Percentiles rank a stretch among this genome's conserved stretches.
phyloP scores from a whole-genome alignment of 2,797 vertebrate species.

The Meriones psammophilus region DNA sequence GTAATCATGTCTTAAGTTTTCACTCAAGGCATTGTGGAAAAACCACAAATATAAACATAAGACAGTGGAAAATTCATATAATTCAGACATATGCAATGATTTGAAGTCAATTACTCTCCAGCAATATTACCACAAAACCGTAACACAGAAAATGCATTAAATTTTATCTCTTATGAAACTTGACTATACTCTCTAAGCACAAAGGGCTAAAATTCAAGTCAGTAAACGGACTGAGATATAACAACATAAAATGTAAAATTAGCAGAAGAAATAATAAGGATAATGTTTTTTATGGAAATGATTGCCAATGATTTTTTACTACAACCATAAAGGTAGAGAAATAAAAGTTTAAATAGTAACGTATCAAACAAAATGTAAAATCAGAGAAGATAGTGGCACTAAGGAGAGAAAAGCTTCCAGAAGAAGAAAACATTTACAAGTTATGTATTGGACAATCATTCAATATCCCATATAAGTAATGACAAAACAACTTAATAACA shows the following conservation, averaged over 20 bases:
- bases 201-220: neutral
- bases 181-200: neutral
- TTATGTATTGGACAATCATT: neutral
- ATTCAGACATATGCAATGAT: neutral
- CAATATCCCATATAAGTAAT: neutral
- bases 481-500: neutral
- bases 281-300: neutral
- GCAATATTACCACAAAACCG: neutral
- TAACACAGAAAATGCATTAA: neutral
- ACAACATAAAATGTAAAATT: neutral
- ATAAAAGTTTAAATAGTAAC: neutral
- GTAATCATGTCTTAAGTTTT: neutral
- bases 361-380: neutral
- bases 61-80: neutral
- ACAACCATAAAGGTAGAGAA: neutral
- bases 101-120: neutral
- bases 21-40: neutral
- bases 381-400: neutral
- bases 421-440: neutral
- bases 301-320: neutral
- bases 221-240: neutral
- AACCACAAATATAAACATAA: neutral
- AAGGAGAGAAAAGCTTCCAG: neutral
- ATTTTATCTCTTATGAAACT: too few relatives aligned
- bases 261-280: neutral